Evolutionary conservation across 2,113 vertebrate species (phyloP), one percentile per base, ranked within the genome.

Genomic region (Xiphophorus maculatus): DNA sequence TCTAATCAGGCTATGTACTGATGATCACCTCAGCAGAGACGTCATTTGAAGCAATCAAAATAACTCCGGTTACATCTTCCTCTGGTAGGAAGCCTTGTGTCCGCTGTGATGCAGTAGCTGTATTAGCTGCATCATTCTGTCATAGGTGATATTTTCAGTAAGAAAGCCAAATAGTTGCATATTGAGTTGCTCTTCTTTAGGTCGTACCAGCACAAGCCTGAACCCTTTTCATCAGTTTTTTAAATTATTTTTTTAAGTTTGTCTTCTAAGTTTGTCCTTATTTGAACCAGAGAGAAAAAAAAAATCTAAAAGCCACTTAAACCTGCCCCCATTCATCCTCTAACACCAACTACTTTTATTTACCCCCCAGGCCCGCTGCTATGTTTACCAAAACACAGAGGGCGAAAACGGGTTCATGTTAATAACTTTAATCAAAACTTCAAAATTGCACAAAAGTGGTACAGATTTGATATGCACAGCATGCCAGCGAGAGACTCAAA

Each of bases 1-100:
- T 79, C 81, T 81, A 88, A 86, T 91, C 86, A 88, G 81, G 65
- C 85, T 76, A 33, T 83, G 66, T 83, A 74, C 33, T 69, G 66
- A 80, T 84, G 84, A 88, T 90, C 87, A 87, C 85, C 91, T 85
- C 88, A 82, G 91, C 85, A 66, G 85, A 87, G 69, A 79, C 73
- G 88, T 84, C 75, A 75, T 88, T 87, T 76, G 66, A 85, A 69
- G 78, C 77, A 84, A 90, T 92, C 87, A 87, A 64, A 80, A 71
- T 74, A 76, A 79, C 74, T 69, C 85, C 28, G 63, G 70, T 17
- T 83, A 44, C 71, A 40, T 84, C 76, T 71, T 76, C 25, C 66
- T 74, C 51, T 68, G 3, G 29, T 62, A 32, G 76, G 67, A 77
- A 62, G 62, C 82, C 78, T 69, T 70, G 66, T 17, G 66, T 68